Evolutionary conservation across 2,888 invertebrate species (phyloP).

Genomic region (Coecobrya sp.): DNA sequence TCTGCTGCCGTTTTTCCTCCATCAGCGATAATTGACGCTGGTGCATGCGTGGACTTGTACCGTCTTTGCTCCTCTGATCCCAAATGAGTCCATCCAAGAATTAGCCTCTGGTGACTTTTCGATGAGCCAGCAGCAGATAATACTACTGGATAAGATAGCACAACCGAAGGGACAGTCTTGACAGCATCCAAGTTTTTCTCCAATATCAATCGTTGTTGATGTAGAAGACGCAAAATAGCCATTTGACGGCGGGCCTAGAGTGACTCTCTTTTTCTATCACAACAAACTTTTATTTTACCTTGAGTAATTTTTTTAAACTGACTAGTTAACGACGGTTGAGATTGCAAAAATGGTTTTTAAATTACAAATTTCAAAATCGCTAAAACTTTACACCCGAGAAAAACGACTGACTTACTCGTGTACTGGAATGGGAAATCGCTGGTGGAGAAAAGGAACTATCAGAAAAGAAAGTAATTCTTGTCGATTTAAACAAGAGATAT

Average conservation of each 20-base stretch:
- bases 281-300: not conserved
- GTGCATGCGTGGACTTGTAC: slow-evolving; percentile 79
- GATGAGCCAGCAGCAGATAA: slow-evolving; percentile 25
- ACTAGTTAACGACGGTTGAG: too few species aligned
- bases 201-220: slow-evolving; percentile 76
- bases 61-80: not conserved
- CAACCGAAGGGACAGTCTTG: slow-evolving; percentile 59
- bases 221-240: slow-evolving; percentile 83
- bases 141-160: slow-evolving; percentile 38
- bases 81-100: slow-evolving; percentile 46
- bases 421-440: too few species aligned
- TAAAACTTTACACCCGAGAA: too few species aligned
- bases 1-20: slow-evolving; percentile 53
- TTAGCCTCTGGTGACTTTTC: slow-evolving; percentile 1
- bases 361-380: too few species aligned
- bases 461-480: too few species aligned
- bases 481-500: too few species aligned
- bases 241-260: slow-evolving; percentile 77
- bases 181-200: slow-evolving; percentile 79
- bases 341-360: too few species aligned
- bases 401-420: too few species aligned
- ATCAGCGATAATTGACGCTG: slow-evolving; percentile 76
- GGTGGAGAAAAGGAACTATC: too few species aligned
- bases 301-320: not conserved
- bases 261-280: not conserved